Evolutionary conservation across 2,888 invertebrate species (phyloP).

Genomic region (Dusona sp.): DNA sequence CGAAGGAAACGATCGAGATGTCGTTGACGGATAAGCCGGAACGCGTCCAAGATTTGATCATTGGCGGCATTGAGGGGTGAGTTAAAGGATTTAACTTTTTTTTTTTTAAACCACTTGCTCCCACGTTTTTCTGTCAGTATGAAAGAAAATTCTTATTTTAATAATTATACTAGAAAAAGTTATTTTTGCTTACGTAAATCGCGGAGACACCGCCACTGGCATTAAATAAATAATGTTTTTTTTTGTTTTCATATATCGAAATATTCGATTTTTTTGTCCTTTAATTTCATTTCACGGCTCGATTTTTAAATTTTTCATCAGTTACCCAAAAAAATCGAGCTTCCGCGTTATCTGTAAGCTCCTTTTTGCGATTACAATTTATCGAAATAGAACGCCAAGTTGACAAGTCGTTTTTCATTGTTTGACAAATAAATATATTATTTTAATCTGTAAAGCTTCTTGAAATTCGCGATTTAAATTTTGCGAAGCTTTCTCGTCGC

Average conservation of each 20-base stretch:
- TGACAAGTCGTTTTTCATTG: neutral
- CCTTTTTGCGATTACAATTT: neutral
- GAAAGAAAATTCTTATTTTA: neutral
- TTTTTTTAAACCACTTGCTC: neutral
- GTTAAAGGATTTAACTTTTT: constrained; percentile 54
- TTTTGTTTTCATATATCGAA: neutral
- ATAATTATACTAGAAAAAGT: neutral
- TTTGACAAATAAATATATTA: neutral
- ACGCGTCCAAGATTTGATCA: constrained; percentile 75
- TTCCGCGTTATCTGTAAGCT: neutral
- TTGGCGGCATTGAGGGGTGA: constrained; percentile 83
- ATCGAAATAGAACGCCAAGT: neutral
- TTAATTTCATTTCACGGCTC: neutral
- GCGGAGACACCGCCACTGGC: neutral
- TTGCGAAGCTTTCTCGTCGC: neutral
- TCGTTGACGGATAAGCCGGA: constrained; percentile 50
- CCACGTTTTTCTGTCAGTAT: neutral
- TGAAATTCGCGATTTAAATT: neutral
- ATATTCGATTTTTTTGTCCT: neutral
- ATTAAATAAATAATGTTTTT: neutral
- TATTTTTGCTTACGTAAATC: neutral
- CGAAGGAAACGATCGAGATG: constrained; percentile 40
- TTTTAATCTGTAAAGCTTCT: neutral
- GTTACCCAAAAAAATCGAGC: neutral
- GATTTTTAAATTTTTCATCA: neutral